Percentiles rank a stretch among this genome's conserved stretches.
These are phyloP conservation scores for Chrysolina haemoptera DNA, from an alignment of 2,888 invertebrate species.

Conservation along the genomic window DNA sequence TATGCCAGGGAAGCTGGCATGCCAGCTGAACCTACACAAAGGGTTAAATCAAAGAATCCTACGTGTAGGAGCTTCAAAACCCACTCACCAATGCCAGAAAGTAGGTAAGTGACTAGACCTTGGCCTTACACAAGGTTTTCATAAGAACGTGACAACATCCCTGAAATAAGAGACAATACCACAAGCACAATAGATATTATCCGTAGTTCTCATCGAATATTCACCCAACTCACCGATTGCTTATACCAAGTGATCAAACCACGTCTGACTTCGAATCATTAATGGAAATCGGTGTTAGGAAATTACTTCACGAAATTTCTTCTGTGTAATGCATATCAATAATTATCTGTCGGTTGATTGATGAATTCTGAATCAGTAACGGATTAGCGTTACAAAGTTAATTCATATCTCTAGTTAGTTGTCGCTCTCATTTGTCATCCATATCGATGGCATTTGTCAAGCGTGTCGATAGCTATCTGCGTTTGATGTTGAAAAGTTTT, in stretches of 20 bases:
- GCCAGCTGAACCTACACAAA: too few species aligned
- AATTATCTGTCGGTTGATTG: neutral
- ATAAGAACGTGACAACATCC: too few species aligned
- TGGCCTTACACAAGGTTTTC: too few species aligned
- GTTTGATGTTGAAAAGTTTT: slow-evolving; percentile 35
- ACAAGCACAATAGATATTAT: too few species aligned
- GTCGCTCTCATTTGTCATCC: neutral
- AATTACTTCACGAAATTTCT: neutral
- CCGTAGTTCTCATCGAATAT: too few species aligned
- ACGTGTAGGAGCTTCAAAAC: too few species aligned
- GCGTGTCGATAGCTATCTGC: slow-evolving; percentile 31
- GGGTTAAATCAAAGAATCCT: too few species aligned
- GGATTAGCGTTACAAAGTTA: neutral
- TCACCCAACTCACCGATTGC: neutral
- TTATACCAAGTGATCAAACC: neutral
- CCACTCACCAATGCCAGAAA: too few species aligned
- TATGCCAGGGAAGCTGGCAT: too few species aligned
- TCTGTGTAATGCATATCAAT: neutral
- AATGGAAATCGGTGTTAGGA: slow-evolving; percentile 1
- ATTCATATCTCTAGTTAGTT: neutral
- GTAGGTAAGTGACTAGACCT: too few species aligned
- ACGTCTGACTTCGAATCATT: neutral
- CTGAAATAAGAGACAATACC: too few species aligned
- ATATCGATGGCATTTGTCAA: slow-evolving; percentile 33
- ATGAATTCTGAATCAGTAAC: slow-evolving; percentile 10